Base-by-base conservation (phyloP, 2,797 vertebrate genomes). In the Decapterus maruadsi region DNA sequence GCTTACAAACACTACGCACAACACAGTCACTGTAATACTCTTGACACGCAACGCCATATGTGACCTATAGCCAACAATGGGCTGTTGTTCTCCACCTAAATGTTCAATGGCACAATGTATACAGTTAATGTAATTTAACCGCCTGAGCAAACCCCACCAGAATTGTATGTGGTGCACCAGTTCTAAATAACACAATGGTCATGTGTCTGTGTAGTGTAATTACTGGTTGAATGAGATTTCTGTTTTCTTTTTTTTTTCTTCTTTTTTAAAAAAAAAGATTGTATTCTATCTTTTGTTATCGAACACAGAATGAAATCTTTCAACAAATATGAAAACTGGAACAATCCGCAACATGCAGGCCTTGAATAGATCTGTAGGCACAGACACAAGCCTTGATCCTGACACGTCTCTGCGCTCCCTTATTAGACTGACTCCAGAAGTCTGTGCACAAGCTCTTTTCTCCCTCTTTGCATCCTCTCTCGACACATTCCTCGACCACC, bases 51-150 rank as follows among this genome's bases (percentile, higher is more conserved):
- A 72, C 22, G 79, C 91, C 90, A 93, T 91, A 86, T 86, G 93
- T 93, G 90, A 93, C 90, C 91, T 93, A 89, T 88, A 90, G 88
- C 90, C 89, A 72, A 84, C 82, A 73, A 89, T 75, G 72, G 88
- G 89, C 89, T 82, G 79, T 89, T 76, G 87, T 92, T 90, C 84
- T 91, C 86, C 90, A 95, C 89, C 72, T 93, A 87, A 90, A 93
- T 92, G 91, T 94, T 94, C 84, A 89, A 93, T 90, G 93, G 94
- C 94, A 95, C 94, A 96, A 95, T 92, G 90, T 94, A 92, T 76
- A 94, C 92, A 92, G 84, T 91, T 81, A 73, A 86, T 92, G 92
- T 94, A 89, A 89, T 87, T 86, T 75, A 92, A 85, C 76, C 81
- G 81, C 90, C 86, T 90, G 89, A 91, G 78, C 84, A 91, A 92